Evolutionary conservation across 2,113 vertebrate genomes (phyloP), one percentile per base, ranked within the genome.

Genomic region (Anguilla japonica): DNA sequence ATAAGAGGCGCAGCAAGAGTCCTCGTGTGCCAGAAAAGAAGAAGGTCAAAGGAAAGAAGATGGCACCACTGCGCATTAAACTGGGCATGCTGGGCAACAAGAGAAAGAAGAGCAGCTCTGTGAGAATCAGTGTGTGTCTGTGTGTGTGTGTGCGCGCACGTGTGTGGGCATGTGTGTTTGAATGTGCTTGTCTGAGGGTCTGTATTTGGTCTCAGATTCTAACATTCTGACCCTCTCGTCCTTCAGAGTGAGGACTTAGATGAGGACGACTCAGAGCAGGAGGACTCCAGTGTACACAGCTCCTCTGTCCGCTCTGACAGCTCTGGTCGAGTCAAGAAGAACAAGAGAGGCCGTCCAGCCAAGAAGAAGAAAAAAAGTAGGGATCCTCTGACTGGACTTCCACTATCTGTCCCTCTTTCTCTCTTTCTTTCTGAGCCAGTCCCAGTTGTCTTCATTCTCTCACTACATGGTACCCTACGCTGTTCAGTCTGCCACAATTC

Each of bases 301-400:
- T 97, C 97, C 79, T 96, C 98, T 0, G 96, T 97, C 83, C 97
- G 97, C 82, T 97, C 97, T 0, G 97, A 98, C 91, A 96, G 96
- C 91, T 96, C 96, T 0, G 94, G 96, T 8, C 95, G 96, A 9
- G 92, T 95, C 89, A 98, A 97, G 93, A 98, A 98, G 91, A 96
- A 95, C 89, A 98, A 97, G 86, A 94, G 97, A 85, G 97, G 97
- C 79, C 96, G 97, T 3, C 97, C 97, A 0, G 95, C 96, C n/a
- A 96, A 97, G 89, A 98, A 98, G 91, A 98, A 97, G 91, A 97
- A 97, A 91, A 98, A 98, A 88, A 94, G 96, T 97, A 91, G 94
- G 93, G 8, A 2, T 15, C 6, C 56, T 79, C 85, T 85, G 40
- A 43, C 18, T 85, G 39, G 79, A 41, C 67, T 79, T 22, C 41